Evolutionary conservation across 1,140 invertebrate species (phyloP).

Genomic region (Drosophila tani): DNA sequence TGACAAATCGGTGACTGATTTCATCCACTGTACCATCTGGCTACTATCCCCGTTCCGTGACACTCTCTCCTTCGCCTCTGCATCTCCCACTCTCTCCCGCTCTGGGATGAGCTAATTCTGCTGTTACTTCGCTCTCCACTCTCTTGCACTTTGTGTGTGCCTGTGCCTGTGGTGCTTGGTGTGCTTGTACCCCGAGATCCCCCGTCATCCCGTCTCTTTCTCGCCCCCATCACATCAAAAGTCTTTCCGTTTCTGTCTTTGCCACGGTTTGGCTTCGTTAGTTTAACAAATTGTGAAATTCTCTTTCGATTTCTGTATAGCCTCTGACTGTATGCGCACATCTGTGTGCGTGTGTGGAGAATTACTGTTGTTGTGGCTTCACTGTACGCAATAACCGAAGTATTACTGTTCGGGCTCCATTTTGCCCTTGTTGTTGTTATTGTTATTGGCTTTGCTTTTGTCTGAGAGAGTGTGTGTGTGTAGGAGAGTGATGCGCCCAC

Average conservation of each 20-base stretch:
- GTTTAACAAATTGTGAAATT: conserved; percentile 55
- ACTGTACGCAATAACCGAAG: conserved; percentile 39
- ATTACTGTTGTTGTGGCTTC: conserved; percentile 20
- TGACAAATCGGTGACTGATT: not conserved
- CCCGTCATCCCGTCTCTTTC: conserved; percentile 7
- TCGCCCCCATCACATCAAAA: conserved; percentile 16
- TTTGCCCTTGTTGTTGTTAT: conserved; percentile 16
- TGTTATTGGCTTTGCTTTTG: conserved; percentile 28
- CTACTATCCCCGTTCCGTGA: conserved; percentile 23
- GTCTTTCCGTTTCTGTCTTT: conserved; percentile 44
- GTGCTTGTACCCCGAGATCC: conserved; percentile 1
- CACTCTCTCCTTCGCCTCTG: conserved; percentile 7
- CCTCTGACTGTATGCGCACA: not conserved
- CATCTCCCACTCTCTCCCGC: conserved; percentile 21
- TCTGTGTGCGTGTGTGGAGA: conserved; percentile 21
- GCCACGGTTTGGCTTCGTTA: conserved; percentile 54
- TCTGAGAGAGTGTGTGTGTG: conserved; percentile 10
- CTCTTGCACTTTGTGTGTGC: conserved; percentile 22
- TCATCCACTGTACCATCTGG: conserved; percentile 22
- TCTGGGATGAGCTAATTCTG: conserved; percentile 48
- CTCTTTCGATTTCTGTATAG: conserved; percentile 43
- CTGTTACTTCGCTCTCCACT: conserved; percentile 42
- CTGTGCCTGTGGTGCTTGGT: conserved; percentile 4
- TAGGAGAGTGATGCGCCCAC: conserved; percentile 28
- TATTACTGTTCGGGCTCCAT: conserved; percentile 33